A percentile compares a stretch with the other conserved stretches of the same genome.
phyloP scores from a whole-genome alignment of 2,113 vertebrate species.

The Apteryx owenii region DNA sequence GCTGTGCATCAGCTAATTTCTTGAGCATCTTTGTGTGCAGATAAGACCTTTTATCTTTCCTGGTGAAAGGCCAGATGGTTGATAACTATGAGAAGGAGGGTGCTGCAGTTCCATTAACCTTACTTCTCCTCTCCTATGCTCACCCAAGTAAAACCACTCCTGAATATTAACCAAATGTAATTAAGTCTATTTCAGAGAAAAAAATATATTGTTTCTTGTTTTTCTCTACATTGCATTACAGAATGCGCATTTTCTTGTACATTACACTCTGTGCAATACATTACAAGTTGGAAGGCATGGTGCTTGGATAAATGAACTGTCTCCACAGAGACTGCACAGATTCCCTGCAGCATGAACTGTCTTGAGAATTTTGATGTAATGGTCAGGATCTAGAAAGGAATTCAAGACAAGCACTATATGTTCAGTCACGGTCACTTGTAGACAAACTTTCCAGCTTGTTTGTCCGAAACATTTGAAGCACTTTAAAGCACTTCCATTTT shows the following conservation, averaged over 20 bases:
- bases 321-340: not conserved
- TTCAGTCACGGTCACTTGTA: not conserved
- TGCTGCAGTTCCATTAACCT: not conserved
- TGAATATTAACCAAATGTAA: not conserved
- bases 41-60: not conserved
- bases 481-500: not conserved
- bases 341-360: not conserved
- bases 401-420: not conserved
- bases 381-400: not conserved
- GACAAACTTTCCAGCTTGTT: not conserved
- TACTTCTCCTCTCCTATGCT: not conserved
- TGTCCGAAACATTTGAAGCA: not conserved
- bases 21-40: not conserved
- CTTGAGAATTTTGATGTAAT: not conserved
- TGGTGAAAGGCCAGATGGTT: not conserved
- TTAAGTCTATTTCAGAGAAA: not conserved
- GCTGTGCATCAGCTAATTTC: not conserved
- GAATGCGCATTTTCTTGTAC: not conserved
- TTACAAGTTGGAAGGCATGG: not conserved
- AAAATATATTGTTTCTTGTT: not conserved
- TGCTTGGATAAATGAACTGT: not conserved
- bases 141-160: not conserved
- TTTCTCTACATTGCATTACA: accelerated
- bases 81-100: not conserved
- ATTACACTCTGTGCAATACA: not conserved